phyloP scores from a whole-genome alignment of 2,797 vertebrate species.

The Alosa sapidissima region DNA sequence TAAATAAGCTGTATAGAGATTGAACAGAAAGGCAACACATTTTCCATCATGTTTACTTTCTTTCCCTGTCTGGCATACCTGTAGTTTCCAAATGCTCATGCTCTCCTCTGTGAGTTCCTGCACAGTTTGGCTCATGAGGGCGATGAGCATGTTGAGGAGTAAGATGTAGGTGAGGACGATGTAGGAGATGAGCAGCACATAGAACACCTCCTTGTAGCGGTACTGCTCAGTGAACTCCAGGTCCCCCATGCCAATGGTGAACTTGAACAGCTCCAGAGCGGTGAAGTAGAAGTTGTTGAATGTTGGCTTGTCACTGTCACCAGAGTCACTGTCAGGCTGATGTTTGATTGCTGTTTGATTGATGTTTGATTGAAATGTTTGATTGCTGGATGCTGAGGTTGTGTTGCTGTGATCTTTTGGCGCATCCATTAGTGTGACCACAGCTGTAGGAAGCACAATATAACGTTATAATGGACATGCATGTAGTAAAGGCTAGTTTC shows the following conservation, averaged over 20 bases:
- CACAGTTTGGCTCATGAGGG: conserved; percentile 91
- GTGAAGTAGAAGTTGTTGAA: conserved; percentile 77
- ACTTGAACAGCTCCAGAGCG: conserved; percentile 91
- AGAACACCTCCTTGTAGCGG: conserved; percentile 80
- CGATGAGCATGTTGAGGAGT: conserved; percentile 95
- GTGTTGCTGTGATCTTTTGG: conserved; percentile 23
- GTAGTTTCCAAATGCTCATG: conserved; percentile 89
- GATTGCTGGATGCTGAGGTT: not conserved
- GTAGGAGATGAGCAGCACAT: conserved; percentile 85
- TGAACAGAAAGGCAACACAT: not conserved
- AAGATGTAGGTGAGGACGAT: conserved; percentile 94
- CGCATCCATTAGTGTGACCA: conserved; percentile 82
- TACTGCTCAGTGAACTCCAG: conserved; percentile 86
- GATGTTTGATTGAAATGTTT: not conserved
- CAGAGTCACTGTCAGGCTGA: not conserved
- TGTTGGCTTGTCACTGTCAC: conserved; percentile 45
- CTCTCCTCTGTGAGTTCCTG: conserved; percentile 78
- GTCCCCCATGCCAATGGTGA: conserved; percentile 96
- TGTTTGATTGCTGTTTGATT: no score
- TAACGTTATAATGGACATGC: not conserved
- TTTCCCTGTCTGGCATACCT: conserved; percentile 69
- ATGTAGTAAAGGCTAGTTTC: not conserved
- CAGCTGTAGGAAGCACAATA: conserved; percentile 66
- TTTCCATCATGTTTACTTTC: not conserved
- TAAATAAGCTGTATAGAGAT: not conserved